Evolutionary conservation across 2,113 vertebrate genomes (phyloP).

Genomic region (Syrmaticus mikado): DNA sequence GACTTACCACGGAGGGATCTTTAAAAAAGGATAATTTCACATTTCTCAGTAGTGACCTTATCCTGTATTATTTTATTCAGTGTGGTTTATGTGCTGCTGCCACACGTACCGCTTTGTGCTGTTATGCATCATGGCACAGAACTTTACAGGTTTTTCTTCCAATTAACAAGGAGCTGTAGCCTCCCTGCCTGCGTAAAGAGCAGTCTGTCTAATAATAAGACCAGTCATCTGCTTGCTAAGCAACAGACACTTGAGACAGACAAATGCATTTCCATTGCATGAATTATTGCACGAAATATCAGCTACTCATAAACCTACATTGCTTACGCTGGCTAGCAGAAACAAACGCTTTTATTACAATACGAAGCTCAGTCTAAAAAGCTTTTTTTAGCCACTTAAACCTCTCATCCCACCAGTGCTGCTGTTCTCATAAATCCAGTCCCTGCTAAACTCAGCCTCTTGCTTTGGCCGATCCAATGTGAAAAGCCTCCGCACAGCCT

Average conservation of each 20-base stretch:
- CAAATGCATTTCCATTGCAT: not conserved
- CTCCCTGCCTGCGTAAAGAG: not conserved
- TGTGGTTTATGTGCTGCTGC: not conserved
- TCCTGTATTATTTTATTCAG: not conserved
- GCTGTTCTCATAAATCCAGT: not conserved
- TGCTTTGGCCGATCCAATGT: fast-evolving
- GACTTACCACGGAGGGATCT: not conserved
- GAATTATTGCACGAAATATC: not conserved
- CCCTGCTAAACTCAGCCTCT: not conserved
- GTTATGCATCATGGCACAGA: not conserved
- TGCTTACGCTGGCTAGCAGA: not conserved
- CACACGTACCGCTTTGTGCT: not conserved
- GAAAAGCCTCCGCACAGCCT: fast-evolving
- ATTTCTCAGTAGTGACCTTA: not conserved
- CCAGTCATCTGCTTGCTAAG: not conserved
- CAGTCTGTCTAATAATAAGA: not conserved
- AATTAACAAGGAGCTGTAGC: not conserved
- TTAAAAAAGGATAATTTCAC: not conserved
- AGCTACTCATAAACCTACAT: not conserved
- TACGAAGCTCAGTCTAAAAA: not conserved
- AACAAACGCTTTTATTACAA: not conserved
- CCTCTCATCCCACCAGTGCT: not conserved
- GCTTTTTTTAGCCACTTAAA: not conserved
- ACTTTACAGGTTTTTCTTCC: not conserved
- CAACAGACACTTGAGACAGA: not conserved